Evolutionary conservation across 2,888 invertebrate species (phyloP), one percentile per base, ranked within the genome.

Genomic region (Crossocerus cetratus): DNA sequence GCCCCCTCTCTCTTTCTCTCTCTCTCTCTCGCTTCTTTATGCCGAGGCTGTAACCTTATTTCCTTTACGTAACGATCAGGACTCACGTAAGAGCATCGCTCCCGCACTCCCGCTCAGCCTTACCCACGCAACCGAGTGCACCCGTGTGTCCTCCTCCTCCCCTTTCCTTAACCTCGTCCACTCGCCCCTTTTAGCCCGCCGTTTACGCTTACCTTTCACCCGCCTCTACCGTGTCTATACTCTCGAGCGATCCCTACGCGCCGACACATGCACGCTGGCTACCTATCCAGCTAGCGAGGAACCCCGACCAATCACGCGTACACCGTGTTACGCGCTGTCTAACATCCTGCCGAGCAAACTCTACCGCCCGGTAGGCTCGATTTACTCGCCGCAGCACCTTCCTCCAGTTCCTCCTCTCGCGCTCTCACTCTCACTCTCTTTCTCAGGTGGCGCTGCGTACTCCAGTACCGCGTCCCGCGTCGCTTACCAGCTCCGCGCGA

Each of bases 31-130:
- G 32, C 32, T 32, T 32, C 32, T 32, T 32, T 32, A 32, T 32
- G 11, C 32, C 32, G 32, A 32, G 32, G 32, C 32, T 32, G 32
- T 11, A 82, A 75, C 76, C 72, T 82, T 83, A 80, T 82, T 82
- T 83, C 78, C 73, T 78, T 81, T 78, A 78, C 80, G 68, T 82
- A 82, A 82, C 74, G 77, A 56, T 44, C 65, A 63, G 72, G 67
- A 80, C 54, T 71, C 72, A 66, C 78, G 69, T 80, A 82, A 82
- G 73, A 75, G 70, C 62, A 21, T 32, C 32, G 32, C 32, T 32
- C 32, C 32, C 11, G 32, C 32, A 32, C 32, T 32, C 65, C 67
- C 57, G 64, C 42, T 61, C 14, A 22, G 22, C 49, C 13, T 20
- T 11, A 45, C 22, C 16, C 18, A 22, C 18, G 21, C 14, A 43